A percentile compares a stretch with the other conserved stretches of the same genome.
These are phyloP conservation scores for Microplitis demolitor DNA, from an alignment of 1,140 invertebrate species.

Conservation along the genomic window DNA sequence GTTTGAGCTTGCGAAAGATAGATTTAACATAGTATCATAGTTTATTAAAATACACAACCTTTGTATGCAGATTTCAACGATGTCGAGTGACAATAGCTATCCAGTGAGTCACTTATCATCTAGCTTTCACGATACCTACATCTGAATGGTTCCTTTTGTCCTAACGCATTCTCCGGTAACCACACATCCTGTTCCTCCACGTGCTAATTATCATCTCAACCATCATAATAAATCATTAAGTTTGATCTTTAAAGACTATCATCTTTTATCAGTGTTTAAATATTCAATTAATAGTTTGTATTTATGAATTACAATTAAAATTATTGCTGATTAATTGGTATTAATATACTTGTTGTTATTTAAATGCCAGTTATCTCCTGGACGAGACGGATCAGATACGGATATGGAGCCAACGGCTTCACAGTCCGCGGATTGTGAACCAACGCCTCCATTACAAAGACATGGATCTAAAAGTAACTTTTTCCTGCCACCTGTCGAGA, in stretches of 20 bases:
- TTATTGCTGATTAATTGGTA: too few species aligned
- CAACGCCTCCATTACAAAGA: conserved; percentile 85
- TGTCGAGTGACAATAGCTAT: conserved; percentile 26
- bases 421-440: conserved; percentile 91
- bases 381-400: conserved; percentile 74
- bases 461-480: conserved; percentile 92
- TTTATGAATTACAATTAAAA: too few species aligned
- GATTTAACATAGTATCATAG: neutral
- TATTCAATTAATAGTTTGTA: too few species aligned
- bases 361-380: conserved; percentile 73
- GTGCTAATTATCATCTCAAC: neutral
- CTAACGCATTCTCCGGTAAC: neutral
- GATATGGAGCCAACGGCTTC: conserved; percentile 85
- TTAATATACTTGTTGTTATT: conserved; percentile 26
- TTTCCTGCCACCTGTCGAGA: conserved; percentile 76
- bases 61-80: conserved; percentile 26
- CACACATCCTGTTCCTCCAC: neutral
- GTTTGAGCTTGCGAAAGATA: neutral
- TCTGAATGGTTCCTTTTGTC: neutral
- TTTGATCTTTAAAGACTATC: too few species aligned
- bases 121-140: neutral
- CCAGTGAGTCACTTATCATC: conserved; percentile 14
- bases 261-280: too few species aligned
- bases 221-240: too few species aligned
- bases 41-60: neutral